A percentile compares a stretch with the other conserved stretches of the same genome.
phyloP scores from a whole-genome alignment of 2,797 vertebrate species.

The Lutjanus argentimaculatus region DNA sequence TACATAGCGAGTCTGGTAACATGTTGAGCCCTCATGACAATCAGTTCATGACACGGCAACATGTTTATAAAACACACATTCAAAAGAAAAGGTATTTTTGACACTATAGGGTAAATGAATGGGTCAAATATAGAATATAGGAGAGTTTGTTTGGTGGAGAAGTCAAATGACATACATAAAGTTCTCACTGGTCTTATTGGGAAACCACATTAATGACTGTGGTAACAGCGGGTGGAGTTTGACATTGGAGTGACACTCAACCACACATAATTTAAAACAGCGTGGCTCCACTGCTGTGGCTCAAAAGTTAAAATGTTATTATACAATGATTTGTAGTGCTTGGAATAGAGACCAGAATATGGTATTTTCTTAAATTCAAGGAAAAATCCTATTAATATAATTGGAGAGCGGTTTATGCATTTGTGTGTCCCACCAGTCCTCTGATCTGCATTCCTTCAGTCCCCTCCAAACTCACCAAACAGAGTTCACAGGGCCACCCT shows the following conservation, averaged over 20 bases:
- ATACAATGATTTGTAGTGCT: constrained; percentile 15
- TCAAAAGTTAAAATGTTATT: constrained; percentile 22
- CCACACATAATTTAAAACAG: constrained; percentile 55
- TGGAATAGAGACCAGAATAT: neutral
- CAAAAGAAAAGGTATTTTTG: constrained; percentile 14
- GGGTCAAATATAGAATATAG: constrained; percentile 21
- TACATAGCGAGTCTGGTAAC: neutral
- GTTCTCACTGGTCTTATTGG: constrained; percentile 56
- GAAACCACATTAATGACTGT: constrained; percentile 63
- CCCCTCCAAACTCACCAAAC: too few species aligned
- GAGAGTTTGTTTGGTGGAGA: constrained; percentile 18
- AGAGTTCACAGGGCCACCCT: too few species aligned
- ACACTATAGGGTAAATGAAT: constrained; percentile 25
- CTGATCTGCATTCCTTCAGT: too few species aligned
- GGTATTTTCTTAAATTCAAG: neutral
- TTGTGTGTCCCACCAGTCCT: too few species aligned
- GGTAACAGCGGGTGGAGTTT: constrained; percentile 64
- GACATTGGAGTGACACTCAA: constrained; percentile 49
- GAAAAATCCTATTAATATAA: neutral
- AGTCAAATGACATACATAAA: constrained; percentile 50
- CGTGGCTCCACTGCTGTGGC: constrained; percentile 27
- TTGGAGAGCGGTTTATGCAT: too few species aligned
- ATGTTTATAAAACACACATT: constrained; percentile 33
- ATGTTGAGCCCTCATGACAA: constrained; percentile 32
- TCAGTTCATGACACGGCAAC: constrained; percentile 20